These are phyloP conservation scores for Phylloscopus collybita DNA, from an alignment of 2,797 vertebrate genomes.

Conservation along the genomic window DNA sequence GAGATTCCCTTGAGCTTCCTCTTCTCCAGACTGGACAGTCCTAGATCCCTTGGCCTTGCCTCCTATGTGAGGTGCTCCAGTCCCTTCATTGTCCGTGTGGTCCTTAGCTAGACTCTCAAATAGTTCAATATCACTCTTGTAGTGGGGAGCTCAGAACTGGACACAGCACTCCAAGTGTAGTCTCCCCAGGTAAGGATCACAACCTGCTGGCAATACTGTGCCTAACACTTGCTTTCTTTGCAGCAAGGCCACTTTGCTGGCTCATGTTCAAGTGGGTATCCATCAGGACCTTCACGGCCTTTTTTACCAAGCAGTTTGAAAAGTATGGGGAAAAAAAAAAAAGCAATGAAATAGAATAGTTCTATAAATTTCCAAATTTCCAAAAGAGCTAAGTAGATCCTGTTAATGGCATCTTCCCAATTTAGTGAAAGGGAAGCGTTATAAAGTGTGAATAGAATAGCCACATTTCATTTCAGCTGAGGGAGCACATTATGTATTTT, in stretches of 20 bases:
- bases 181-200: not conserved
- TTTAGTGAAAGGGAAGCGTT: not conserved
- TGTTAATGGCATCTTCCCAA: not conserved
- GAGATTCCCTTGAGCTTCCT: not conserved
- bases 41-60: not conserved
- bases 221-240: not conserved
- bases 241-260: not conserved
- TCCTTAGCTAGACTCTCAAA: not conserved
- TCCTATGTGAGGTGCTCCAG: not conserved
- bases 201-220: not conserved
- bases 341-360: not conserved
- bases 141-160: not conserved
- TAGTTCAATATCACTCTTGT: not conserved
- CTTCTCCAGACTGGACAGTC: not conserved
- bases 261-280: not conserved
- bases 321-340: not conserved
- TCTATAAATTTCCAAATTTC: not conserved
- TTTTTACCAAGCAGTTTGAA: not conserved
- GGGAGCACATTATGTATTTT: not conserved
- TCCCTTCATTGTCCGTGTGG: not conserved
- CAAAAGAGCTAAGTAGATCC: not conserved
- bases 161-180: not conserved
- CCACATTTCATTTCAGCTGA: slow-evolving; percentile 3
- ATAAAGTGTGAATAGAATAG: not conserved
- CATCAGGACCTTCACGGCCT: not conserved